Conservation (phyloP, 1,140 invertebrate genomes). For the Epicauta chinensis region DNA sequence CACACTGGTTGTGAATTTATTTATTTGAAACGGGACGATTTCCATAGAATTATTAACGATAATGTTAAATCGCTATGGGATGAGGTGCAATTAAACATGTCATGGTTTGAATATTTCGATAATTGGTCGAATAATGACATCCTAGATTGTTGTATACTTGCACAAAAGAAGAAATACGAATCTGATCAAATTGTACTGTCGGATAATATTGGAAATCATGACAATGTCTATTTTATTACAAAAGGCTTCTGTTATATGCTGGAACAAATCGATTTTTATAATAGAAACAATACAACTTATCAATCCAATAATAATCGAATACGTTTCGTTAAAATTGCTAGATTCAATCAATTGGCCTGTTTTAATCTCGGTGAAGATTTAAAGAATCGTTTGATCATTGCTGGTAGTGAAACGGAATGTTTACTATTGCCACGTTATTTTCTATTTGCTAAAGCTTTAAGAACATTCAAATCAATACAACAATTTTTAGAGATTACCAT, state of each 20-base stretch:
- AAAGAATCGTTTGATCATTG: slow-evolving; percentile 52
- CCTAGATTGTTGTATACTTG: slow-evolving; percentile 57
- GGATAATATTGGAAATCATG: slow-evolving; percentile 53
- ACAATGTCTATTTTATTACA: slow-evolving; percentile 57
- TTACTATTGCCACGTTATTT: slow-evolving; percentile 57
- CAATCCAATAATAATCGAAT: slow-evolving; percentile 18
- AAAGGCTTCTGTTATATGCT: slow-evolving; percentile 56
- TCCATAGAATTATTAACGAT: slow-evolving; percentile 51
- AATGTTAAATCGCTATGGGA: slow-evolving; percentile 55
- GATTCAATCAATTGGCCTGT: slow-evolving; percentile 43
- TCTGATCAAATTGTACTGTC: slow-evolving; percentile 54
- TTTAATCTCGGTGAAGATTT: slow-evolving; percentile 55
- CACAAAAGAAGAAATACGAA: slow-evolving; percentile 51
- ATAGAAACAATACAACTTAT: too few relatives aligned
- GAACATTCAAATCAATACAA: slow-evolving; percentile 53
- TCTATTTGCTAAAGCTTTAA: slow-evolving; percentile 53
- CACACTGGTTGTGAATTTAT: slow-evolving; percentile 38
- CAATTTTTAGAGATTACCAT: slow-evolving; percentile 54
- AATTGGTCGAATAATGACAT: slow-evolving; percentile 50
- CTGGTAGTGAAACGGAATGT: slow-evolving; percentile 48
- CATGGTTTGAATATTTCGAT: slow-evolving; percentile 58
- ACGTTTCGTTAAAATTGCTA: slow-evolving; percentile 48
- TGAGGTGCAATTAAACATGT: slow-evolving; percentile 50
- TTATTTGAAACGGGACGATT: slow-evolving; percentile 42
- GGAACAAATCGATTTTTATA: slow-evolving; percentile 46